Evolutionary conservation across 2,888 invertebrate genomes (phyloP), one percentile per base, ranked within the genome.

Genomic region (Syrista parreyssii): DNA sequence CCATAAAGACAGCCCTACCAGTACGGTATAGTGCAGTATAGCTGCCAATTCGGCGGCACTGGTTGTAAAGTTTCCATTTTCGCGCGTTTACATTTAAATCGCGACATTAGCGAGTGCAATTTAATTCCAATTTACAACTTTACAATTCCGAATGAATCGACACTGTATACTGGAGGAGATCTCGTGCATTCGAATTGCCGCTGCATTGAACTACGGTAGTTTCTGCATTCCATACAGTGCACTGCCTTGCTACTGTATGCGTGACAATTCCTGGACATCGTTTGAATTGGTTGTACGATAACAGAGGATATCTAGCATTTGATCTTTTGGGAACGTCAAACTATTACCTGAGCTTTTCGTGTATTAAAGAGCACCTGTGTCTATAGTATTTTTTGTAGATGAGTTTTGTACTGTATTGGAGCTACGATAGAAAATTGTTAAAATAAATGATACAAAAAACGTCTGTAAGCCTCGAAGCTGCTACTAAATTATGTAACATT

Each of bases 71-170:
- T 82, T 82, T 85, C 85, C 82, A 81, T 82, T 84, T 82, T 81
- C 81, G 81, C 85, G 76, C 85, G 85, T 87, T 87, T 87, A 85
- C 87, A 87, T 87, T 86, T 86, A 86, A 87, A 87, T 87, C 85
- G 86, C 84, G 82, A 84, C 85, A 86, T 87, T 86, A 87, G 82
- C 84, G 83, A 83, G 80, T 82, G 84, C 85, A 85, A 87, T 87
- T 86, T 85, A 85, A 87, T 86, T 86, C 85, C 87, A 86, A 87
- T 87, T 84, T 85, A 86, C 86, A 83, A 80, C 82, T 84, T 82
- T 81, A 80, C 84, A 86, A 86, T 85, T 82, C 82, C 79, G 75
- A 76, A 76, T 83, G 80, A 81, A 82, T 82, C 80, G 81, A 79
- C 79, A 78, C 75, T 79, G 81, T 55, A 23, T 55, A 55, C 23